Evolutionary conservation across 2,888 invertebrate species (phyloP), one percentile per base, ranked within the genome.

Genomic region (Pharmacophagus antenor): DNA sequence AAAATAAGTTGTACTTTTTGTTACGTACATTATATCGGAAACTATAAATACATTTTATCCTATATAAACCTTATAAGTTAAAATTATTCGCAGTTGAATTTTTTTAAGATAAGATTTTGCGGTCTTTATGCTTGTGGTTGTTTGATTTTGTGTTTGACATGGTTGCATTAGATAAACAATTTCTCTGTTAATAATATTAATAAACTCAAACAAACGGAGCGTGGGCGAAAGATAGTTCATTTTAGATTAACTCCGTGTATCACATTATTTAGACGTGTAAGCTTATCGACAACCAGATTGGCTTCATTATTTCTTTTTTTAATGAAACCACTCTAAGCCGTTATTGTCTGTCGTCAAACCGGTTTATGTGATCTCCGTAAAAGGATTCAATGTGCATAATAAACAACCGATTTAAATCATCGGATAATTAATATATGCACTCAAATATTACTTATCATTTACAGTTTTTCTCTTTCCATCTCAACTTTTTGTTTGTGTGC

Each of bases 211-310:
- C n/a, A n/a, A 37, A 37, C 42, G 18, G 2, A 6, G 42, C 18
- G 8, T 2, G 42, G 17, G 42, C 5, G 7, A 44, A 37, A 17
- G 18, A 5, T 44, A 44, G 42, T 44, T 44, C 17, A 44, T 44
- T 17, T 44, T 44, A 44, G 42, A 44, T 44, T 44, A 44, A 44
- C 18, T 18, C 37, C 18, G 42, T 18, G 42, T 44, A 44, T 44
- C 42, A 44, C 42, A 44, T 44, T 44, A 44, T 44, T 44, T 18
- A 44, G 42, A 44, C 42, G 42, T 44, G 42, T 44, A 18, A 44
- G 42, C 42, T 44, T 44, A 44, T 44, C 42, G 10, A 5, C 18
- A 44, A 20, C 42, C 18, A 44, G 42, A 44, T 44, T 44, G n/a
- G 42, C 42, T 44, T 44, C 42, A 18, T 44, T 18, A 44, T 18